A percentile compares a stretch with the other conserved stretches of the same genome.
These are phyloP conservation scores for Acanthosepion lycidas DNA, from an alignment of 2,888 invertebrate genomes.

Conservation along the genomic window DNA sequence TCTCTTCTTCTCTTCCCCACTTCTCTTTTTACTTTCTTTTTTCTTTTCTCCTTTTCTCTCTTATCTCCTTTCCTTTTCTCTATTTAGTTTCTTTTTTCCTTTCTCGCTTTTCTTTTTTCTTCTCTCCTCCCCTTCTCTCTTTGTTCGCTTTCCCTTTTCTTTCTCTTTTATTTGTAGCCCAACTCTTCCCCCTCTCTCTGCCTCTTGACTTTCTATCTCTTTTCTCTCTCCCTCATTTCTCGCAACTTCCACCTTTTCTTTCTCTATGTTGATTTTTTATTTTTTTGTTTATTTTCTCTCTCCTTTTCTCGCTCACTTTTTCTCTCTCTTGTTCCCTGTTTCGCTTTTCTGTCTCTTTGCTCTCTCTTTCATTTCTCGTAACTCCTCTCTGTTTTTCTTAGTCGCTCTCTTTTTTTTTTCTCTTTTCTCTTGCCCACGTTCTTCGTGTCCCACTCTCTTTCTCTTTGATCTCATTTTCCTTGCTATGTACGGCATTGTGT, in stretches of 20 bases:
- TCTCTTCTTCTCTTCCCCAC: conserved; percentile 40
- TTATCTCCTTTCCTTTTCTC: neutral
- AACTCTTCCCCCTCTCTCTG: neutral
- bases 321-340: neutral
- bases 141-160: neutral
- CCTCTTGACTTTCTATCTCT: neutral
- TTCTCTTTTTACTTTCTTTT: conserved; percentile 10
- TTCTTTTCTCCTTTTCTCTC: neutral
- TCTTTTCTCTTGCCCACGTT: neutral
- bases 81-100: neutral
- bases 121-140: neutral
- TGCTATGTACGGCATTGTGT: no score
- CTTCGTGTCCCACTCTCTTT: neutral
- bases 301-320: neutral
- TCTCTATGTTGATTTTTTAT: neutral
- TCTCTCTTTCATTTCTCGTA: neutral
- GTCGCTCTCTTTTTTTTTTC: neutral
- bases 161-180: neutral
- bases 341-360: no score
- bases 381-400: neutral
- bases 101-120: conserved; percentile 47
- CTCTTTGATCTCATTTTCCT: neutral
- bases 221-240: neutral
- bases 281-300: neutral
- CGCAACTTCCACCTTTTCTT: conserved; percentile 48